A percentile compares a stretch with the other conserved stretches of the same genome.
phyloP scores from a whole-genome alignment of 2,888 invertebrate species.

The Branchellion lobata region DNA sequence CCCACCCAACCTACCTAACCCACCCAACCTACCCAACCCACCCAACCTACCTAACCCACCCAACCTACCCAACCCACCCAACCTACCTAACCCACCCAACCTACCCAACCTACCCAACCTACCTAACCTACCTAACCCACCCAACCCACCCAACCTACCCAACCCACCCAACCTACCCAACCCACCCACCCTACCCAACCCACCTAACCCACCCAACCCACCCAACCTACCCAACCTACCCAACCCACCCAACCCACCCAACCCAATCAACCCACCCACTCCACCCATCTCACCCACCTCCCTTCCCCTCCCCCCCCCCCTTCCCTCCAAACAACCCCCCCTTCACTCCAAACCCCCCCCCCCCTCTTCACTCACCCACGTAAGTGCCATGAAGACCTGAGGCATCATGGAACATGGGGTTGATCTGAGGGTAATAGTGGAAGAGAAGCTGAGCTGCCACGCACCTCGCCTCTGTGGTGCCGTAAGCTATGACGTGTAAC shows the following conservation, averaged over 20 bases:
- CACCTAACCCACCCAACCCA: background rate
- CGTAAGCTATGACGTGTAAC: conserved; percentile 91
- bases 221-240: background rate
- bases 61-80: too few relatives aligned
- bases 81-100: too few relatives aligned
- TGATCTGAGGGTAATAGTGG: conserved; percentile 98
- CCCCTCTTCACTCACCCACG: conserved; percentile 62
- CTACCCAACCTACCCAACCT: too few relatives aligned
- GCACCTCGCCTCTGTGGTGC: conserved; percentile 86
- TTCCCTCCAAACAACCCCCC: background rate
- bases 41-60: too few relatives aligned
- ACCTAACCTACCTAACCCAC: too few relatives aligned
- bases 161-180: background rate
- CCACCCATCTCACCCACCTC: background rate
- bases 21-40: too few relatives aligned
- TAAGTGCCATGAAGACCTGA: conserved; percentile 61
- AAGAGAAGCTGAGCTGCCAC: conserved; percentile 94
- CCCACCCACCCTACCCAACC: background rate
- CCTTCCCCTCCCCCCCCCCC: background rate
- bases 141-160: background rate
- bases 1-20: too few relatives aligned
- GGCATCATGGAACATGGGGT: conserved; percentile 83
- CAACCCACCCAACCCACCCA: background rate
- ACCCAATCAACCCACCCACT: background rate
- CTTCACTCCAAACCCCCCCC: background rate